Conservation (phyloP, 2,113 vertebrate genomes). For the Callionymus lyra region DNA sequence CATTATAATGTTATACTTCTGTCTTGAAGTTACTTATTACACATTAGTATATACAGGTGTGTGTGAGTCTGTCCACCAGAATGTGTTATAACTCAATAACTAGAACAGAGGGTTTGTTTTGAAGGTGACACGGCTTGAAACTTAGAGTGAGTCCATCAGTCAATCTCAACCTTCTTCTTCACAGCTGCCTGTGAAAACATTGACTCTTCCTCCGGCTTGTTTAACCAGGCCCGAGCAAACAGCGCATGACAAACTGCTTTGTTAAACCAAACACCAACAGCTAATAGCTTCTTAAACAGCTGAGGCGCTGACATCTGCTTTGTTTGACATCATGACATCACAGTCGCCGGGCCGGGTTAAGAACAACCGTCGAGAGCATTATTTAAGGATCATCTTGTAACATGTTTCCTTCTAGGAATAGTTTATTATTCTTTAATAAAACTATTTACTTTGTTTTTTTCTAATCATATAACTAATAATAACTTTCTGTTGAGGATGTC, state of each 20-base stretch:
- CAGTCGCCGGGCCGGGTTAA: constrained; percentile 2
- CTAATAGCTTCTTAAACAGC: constrained; percentile 59
- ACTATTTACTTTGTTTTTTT: too few species aligned
- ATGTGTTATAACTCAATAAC: not conserved
- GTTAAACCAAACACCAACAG: constrained; percentile 43
- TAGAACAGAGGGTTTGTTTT: not conserved
- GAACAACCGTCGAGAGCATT: constrained; percentile 26
- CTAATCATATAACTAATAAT: too few species aligned
- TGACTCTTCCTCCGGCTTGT: constrained; percentile 62
- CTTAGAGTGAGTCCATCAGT: constrained; percentile 27
- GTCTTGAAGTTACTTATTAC: too few species aligned
- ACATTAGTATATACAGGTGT: too few species aligned
- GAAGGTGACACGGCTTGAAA: not conserved
- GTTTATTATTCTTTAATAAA: too few species aligned
- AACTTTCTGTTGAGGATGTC: too few species aligned
- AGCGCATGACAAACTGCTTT: constrained; percentile 50
- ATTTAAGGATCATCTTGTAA: not conserved
- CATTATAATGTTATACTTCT: not conserved
- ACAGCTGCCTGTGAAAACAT: constrained; percentile 64
- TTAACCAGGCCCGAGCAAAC: constrained; percentile 63
- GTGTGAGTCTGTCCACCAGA: too few species aligned
- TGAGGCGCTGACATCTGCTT: constrained; percentile 55
- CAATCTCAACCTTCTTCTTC: constrained; percentile 43
- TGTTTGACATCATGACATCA: constrained; percentile 45
- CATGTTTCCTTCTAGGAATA: not conserved